A percentile compares a stretch with the other conserved stretches of the same genome.
Evolutionary conservation across 1,140 invertebrate genomes (phyloP).

Genomic region (Drosophila azteca): DNA sequence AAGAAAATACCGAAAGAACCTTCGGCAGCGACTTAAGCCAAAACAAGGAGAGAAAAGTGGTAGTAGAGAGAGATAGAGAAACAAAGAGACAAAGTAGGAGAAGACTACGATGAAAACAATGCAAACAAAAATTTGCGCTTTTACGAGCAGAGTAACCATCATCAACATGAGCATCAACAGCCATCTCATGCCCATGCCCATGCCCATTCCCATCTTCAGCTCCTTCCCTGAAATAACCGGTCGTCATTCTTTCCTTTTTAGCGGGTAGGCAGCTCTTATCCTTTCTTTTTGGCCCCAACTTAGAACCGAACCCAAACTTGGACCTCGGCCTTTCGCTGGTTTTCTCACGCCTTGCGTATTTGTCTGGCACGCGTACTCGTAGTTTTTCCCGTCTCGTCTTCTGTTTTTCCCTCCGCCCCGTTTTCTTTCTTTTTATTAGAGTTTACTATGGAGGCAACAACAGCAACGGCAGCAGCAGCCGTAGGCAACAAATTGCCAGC

Average conservation of each 20-base stretch:
- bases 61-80: not conserved
- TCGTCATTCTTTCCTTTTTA: slow-evolving; percentile 7
- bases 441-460: slow-evolving; percentile 30
- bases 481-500: slow-evolving; percentile 63
- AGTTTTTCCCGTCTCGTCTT: not conserved
- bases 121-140: slow-evolving; percentile 79
- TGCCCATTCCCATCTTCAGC: not conserved
- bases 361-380: slow-evolving; percentile 30
- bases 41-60: slow-evolving; percentile 11
- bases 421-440: slow-evolving; percentile 16
- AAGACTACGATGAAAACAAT: slow-evolving; percentile 61
- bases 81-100: slow-evolving; percentile 13
- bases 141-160: slow-evolving; percentile 63
- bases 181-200: not conserved
- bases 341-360: slow-evolving; percentile 17
- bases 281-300: slow-evolving; percentile 25
- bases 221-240: not conserved
- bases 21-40: slow-evolving; percentile 20
- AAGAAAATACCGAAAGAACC: slow-evolving; percentile 14
- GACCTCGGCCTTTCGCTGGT: not conserved
- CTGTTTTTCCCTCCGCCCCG: no score
- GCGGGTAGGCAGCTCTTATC: slow-evolving; percentile 21
- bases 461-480: slow-evolving; percentile 10
- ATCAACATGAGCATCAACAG: slow-evolving; percentile 56
- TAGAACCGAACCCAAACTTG: slow-evolving; percentile 19